These are phyloP conservation scores for Valencia hispanica DNA, from an alignment of 2,797 vertebrate species.

Conservation along the genomic window DNA sequence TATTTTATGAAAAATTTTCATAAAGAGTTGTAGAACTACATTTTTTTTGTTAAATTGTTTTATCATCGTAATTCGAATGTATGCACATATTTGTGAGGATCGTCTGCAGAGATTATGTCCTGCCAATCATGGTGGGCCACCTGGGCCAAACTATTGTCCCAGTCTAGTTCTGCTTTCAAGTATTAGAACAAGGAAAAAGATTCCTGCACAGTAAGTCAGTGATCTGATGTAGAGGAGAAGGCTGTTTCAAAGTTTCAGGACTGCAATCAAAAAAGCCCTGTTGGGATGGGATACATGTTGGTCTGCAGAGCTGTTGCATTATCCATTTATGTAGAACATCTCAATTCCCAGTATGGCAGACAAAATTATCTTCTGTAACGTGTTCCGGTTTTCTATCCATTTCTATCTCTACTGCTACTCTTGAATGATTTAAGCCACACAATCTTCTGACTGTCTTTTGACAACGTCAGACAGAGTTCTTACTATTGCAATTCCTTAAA, in stretches of 20 bases:
- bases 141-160: not conserved
- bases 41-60: too few relatives aligned
- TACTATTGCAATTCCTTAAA: not conserved
- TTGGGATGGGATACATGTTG: not conserved
- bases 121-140: not conserved
- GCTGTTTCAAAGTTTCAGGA: not conserved
- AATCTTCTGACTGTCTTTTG: not conserved
- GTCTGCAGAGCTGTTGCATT: not conserved
- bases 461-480: not conserved
- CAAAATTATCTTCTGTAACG: not conserved
- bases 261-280: not conserved
- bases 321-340: not conserved
- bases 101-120: not conserved
- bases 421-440: not conserved
- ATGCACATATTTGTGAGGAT: not conserved
- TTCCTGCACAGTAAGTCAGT: not conserved
- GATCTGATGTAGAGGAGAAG: not conserved
- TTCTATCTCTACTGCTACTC: not conserved
- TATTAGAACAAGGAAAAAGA: too few relatives aligned
- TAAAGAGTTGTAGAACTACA: too few relatives aligned
- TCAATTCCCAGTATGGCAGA: not conserved
- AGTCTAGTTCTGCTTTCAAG: not conserved
- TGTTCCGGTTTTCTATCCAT: not conserved
- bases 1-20: too few relatives aligned
- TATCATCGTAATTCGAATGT: not conserved